Percentiles rank a stretch among this genome's conserved stretches.
Conservation (phyloP, 2,888 invertebrate genomes). For the Plagodis pulveraria region DNA sequence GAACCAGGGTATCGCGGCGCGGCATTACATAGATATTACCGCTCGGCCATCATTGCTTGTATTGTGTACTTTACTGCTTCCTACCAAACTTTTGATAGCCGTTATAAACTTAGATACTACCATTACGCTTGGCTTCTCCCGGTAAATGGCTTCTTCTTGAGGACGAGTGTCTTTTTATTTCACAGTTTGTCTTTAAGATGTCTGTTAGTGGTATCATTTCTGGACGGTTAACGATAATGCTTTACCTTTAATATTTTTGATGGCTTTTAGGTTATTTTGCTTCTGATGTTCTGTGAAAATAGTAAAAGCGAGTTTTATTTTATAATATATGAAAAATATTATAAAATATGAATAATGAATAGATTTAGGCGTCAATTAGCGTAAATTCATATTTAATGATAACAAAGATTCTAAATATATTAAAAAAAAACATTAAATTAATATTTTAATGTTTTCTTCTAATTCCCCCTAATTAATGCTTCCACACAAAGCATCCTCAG, state of each 20-base stretch:
- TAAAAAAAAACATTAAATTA: too few species aligned
- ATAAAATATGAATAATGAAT: too few species aligned
- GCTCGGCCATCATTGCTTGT: too few species aligned
- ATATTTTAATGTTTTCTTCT: too few species aligned
- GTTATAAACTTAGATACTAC: constrained; percentile 66
- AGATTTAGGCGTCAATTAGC: too few species aligned
- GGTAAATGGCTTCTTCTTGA: constrained; percentile 42
- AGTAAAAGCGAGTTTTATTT: background rate
- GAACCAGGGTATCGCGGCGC: too few species aligned
- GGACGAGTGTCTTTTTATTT: constrained; percentile 55
- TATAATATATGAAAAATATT: too few species aligned
- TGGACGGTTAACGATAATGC: constrained; percentile 51
- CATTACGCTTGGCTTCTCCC: constrained; percentile 44
- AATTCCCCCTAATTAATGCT: too few species aligned
- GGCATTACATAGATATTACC: too few species aligned
- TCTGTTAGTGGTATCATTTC: constrained; percentile 56
- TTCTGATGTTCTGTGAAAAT: constrained; percentile 1
- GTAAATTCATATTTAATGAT: too few species aligned
- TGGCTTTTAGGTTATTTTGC: constrained; percentile 11
- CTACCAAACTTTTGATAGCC: constrained; percentile 55
- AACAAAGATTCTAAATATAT: too few species aligned
- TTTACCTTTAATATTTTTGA: constrained; percentile 43
- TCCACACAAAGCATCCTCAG: too few species aligned
- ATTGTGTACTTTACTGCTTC: constrained; percentile 10
- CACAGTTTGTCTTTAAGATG: constrained; percentile 58